These are phyloP conservation scores for Drymodes brunneopygia DNA, from an alignment of 2,113 vertebrate species.

Conservation along the genomic window DNA sequence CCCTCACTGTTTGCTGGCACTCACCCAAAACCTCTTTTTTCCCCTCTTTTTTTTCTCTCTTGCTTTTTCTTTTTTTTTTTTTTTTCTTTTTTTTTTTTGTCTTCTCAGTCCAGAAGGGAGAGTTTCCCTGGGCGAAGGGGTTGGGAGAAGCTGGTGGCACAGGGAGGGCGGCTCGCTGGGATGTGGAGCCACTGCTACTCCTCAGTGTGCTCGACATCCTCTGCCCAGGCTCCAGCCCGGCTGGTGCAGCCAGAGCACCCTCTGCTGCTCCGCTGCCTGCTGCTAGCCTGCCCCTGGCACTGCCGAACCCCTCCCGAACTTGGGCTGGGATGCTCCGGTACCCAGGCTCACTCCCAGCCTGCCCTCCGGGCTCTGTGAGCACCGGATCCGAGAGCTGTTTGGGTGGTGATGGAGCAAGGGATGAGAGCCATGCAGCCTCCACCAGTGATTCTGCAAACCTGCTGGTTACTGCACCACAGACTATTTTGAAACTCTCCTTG, in stretches of 20 bases:
- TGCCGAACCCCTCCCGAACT: background rate
- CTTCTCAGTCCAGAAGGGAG: background rate
- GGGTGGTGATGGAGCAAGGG: accelerated
- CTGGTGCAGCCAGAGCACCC: slow-evolving; percentile 32
- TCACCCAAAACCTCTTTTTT: background rate
- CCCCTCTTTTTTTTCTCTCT: accelerated
- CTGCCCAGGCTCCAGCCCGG: background rate
- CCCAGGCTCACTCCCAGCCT: accelerated
- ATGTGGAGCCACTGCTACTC: background rate
- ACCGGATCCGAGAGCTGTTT: accelerated
- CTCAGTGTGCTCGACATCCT: background rate
- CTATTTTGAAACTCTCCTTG: background rate
- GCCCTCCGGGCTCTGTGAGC: accelerated
- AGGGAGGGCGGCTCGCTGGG: accelerated
- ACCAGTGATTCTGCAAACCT: background rate
- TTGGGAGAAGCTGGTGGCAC: accelerated
- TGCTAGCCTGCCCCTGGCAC: background rate
- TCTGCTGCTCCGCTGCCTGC: slow-evolving; percentile 2
- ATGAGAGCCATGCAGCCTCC: accelerated
- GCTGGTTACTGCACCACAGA: accelerated
- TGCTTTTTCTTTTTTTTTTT: background rate
- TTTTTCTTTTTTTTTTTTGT: background rate
- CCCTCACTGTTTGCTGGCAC: background rate
- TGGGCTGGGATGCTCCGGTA: accelerated
- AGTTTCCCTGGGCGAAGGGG: background rate